Conservation (phyloP, 1,140 invertebrate genomes). For the Antheraea mylitta region DNA sequence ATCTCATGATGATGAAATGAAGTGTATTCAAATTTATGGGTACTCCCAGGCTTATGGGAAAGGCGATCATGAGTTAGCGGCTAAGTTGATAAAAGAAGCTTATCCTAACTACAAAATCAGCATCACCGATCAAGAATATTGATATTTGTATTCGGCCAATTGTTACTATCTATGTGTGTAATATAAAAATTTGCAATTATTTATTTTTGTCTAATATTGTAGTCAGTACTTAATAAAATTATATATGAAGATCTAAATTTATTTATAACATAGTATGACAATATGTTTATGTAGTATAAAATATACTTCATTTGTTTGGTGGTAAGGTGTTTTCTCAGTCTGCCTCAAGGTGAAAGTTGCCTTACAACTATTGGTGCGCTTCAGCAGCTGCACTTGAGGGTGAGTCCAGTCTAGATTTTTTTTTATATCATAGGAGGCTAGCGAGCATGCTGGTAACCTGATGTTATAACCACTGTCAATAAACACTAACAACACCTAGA, state of each 20-base stretch:
- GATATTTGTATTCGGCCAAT: conserved; percentile 23
- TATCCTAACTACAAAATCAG: conserved; percentile 88
- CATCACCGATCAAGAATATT: conserved; percentile 92
- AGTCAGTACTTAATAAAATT: not conserved
- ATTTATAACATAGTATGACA: not conserved
- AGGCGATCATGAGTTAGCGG: conserved; percentile 89
- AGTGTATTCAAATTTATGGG: conserved; percentile 90
- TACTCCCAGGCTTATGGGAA: conserved; percentile 93
- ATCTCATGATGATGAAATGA: conserved; percentile 85
- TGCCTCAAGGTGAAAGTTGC: no score
- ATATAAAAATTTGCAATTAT: not conserved
- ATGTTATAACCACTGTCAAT: no score
- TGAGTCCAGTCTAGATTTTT: no score
- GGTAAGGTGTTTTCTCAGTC: no score
- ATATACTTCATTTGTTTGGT: not conserved
- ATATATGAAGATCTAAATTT: not conserved
- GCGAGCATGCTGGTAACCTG: no score
- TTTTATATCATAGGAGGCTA: no score
- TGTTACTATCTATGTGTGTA: not conserved
- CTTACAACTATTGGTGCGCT: no score
- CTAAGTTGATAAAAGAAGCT: conserved; percentile 85
- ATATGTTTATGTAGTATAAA: not conserved
- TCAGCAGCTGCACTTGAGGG: no score
- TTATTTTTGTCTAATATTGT: not conserved
- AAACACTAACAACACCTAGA: no score